Conservation (phyloP, 2,797 vertebrate species). For the Danio kyathit region DNA sequence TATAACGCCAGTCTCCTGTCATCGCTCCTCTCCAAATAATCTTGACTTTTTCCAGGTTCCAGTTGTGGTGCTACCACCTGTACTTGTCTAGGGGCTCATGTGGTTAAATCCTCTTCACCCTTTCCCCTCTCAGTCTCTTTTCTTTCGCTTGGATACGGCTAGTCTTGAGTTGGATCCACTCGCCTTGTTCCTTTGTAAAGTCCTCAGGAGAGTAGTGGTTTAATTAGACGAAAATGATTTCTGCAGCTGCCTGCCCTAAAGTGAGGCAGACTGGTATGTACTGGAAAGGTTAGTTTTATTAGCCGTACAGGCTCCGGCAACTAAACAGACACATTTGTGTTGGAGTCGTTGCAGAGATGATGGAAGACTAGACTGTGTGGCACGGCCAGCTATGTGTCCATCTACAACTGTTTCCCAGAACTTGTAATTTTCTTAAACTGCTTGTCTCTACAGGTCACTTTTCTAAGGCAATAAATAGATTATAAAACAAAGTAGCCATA, state of each 20-base stretch:
- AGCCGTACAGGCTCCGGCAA: conserved; percentile 34
- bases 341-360: not conserved
- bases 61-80: conserved; percentile 61
- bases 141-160: conserved; percentile 45
- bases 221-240: conserved; percentile 63
- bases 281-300: conserved; percentile 55
- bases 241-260: conserved; percentile 54
- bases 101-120: conserved; percentile 47
- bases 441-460: conserved; percentile 8
- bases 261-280: conserved; percentile 44
- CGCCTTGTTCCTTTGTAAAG: conserved; percentile 40
- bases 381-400: conserved; percentile 16
- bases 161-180: conserved; percentile 50
- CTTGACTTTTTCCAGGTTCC: conserved; percentile 41
- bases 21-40: conserved; percentile 45
- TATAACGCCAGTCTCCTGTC: conserved; percentile 43
- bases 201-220: conserved; percentile 56
- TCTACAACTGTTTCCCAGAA: conserved; percentile 50
- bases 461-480: conserved; percentile 33
- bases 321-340: conserved; percentile 45
- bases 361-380: conserved; percentile 7
- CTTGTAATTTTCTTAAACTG: conserved; percentile 32
- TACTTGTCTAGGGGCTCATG: conserved; percentile 56
- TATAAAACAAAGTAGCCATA: conserved; percentile 27
- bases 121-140: conserved; percentile 15